Conservation (phyloP, 2,888 invertebrate species). For the Colletes collaris region DNA sequence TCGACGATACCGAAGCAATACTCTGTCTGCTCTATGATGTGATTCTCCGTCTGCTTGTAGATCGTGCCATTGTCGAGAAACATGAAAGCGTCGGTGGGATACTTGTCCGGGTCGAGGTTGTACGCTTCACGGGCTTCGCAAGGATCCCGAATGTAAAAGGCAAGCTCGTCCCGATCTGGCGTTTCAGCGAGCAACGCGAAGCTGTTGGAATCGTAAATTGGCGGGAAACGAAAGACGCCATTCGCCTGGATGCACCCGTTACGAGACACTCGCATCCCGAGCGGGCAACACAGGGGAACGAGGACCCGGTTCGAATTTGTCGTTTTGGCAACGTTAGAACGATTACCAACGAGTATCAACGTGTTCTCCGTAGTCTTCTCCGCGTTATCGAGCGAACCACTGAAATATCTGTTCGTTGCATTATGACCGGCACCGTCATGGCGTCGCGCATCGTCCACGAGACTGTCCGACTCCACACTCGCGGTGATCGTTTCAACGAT, state of each 20-base stretch:
- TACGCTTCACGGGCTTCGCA: constrained; percentile 56
- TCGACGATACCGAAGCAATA: constrained; percentile 67
- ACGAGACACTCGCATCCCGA: not conserved
- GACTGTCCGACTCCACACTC: not conserved
- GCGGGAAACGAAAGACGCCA: constrained; percentile 55
- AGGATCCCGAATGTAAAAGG: constrained; percentile 56
- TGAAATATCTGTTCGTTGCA: no score
- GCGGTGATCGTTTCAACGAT: not conserved
- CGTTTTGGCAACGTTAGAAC: no score
- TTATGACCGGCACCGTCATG: no score
- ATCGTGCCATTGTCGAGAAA: constrained; percentile 71
- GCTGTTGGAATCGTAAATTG: constrained; percentile 54
- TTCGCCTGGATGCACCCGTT: constrained; percentile 24
- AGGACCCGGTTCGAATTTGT: not conserved
- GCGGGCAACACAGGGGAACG: constrained; percentile 70
- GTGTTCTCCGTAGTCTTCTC: not conserved
- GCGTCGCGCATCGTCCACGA: no score
- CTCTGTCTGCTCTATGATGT: not conserved
- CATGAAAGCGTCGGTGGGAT: constrained; percentile 52
- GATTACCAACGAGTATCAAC: no score
- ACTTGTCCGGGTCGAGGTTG: constrained; percentile 54
- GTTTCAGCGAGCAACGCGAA: constrained; percentile 13
- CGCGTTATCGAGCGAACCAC: no score
- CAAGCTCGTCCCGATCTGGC: constrained; percentile 36
- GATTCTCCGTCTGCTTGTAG: constrained; percentile 5